Conservation (phyloP, 2,888 invertebrate genomes). For the Drosophila cyrtoloma region DNA sequence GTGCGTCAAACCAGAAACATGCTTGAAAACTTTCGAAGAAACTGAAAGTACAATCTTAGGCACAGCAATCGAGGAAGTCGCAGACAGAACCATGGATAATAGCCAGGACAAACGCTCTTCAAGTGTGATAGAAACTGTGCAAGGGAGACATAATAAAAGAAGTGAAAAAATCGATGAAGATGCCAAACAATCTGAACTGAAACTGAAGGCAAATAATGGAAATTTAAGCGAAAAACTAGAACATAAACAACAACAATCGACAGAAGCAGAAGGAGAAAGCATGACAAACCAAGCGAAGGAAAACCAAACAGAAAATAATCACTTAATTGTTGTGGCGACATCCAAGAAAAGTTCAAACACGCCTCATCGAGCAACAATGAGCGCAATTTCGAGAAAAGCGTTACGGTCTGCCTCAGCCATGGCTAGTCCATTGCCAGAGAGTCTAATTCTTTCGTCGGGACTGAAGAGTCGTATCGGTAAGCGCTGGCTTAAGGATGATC, state of each 20-base stretch:
- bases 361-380: neutral
- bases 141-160: neutral
- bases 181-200: neutral
- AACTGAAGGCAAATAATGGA: neutral
- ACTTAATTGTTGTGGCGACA: neutral
- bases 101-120: neutral
- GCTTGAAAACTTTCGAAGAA: neutral
- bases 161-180: neutral
- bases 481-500: neutral
- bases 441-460: neutral
- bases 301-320: neutral
- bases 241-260: neutral
- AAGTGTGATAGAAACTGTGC: neutral
- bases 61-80: neutral
- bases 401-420: neutral
- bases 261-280: neutral
- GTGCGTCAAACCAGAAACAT: neutral
- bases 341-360: neutral
- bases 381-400: neutral
- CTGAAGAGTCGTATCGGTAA: constrained; percentile 28
- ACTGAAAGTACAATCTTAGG: neutral
- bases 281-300: neutral
- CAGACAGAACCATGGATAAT: neutral
- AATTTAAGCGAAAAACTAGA: neutral
- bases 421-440: neutral